phyloP scores from a whole-genome alignment of 2,797 vertebrate genomes.

The Oceanodroma leucorhoa region DNA sequence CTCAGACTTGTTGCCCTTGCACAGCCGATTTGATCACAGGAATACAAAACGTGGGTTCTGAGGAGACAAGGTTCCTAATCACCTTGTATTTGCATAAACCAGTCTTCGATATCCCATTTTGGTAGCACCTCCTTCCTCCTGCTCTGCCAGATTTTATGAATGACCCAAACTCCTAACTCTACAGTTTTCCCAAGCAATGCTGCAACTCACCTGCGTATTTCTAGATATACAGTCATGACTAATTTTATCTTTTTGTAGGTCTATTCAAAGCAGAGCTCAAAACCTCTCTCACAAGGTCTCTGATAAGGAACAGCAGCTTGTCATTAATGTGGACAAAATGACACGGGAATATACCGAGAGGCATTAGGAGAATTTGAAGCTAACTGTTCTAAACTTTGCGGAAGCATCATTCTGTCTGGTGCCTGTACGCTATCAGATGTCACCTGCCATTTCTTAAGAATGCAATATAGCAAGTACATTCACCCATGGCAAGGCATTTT shows the following conservation, averaged over 20 bases:
- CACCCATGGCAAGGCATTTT: background rate
- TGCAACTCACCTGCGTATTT: background rate
- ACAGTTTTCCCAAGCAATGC: background rate
- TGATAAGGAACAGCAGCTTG: background rate
- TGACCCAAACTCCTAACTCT: background rate
- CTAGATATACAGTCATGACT: background rate
- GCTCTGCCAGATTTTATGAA: background rate
- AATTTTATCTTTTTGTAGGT: background rate
- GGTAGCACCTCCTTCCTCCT: background rate
- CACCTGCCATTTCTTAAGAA: background rate
- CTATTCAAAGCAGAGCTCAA: background rate
- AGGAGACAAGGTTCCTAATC: background rate
- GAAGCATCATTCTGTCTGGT: background rate
- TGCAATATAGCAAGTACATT: background rate
- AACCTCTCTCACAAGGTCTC: background rate
- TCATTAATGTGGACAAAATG: background rate
- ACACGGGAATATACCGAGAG: background rate
- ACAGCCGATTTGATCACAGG: background rate
- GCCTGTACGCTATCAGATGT: background rate
- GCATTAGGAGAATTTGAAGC: background rate
- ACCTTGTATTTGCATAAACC: background rate
- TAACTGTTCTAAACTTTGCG: background rate
- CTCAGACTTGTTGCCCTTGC: background rate
- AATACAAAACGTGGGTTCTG: background rate
- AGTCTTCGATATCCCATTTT: background rate